phyloP scores from a whole-genome alignment of 2,797 vertebrate genomes.

The Prionace glauca region DNA sequence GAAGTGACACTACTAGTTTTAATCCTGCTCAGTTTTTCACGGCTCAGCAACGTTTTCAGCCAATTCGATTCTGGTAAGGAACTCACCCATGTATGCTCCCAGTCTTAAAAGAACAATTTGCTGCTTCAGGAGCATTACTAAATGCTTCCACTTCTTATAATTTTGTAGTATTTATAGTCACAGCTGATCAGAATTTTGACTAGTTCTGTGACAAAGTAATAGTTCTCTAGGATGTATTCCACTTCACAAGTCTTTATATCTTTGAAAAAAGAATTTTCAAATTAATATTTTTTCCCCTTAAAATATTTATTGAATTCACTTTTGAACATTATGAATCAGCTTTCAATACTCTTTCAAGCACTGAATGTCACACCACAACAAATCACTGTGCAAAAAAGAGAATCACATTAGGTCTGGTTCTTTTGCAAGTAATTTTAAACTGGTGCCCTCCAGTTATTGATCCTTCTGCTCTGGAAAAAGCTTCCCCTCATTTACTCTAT shows the following conservation, averaged over 20 bases:
- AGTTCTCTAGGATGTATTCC: background rate
- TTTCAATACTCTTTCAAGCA: background rate
- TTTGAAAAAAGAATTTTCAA: no score
- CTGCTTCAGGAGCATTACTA: background rate
- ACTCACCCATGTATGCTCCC: background rate
- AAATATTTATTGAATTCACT: background rate
- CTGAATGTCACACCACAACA: background rate
- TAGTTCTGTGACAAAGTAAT: background rate
- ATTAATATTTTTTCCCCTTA: background rate
- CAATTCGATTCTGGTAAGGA: background rate
- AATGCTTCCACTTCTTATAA: background rate
- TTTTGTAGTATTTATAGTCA: background rate
- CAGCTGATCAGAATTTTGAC: background rate
- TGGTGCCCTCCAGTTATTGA: background rate
- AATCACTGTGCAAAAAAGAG: background rate
- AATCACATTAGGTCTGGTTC: no score
- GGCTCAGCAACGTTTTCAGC: background rate
- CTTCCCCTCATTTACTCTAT: background rate
- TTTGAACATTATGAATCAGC: background rate
- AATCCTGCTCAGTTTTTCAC: background rate
- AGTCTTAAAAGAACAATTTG: background rate
- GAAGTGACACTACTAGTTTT: background rate
- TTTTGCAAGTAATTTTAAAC: background rate
- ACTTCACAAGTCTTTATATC: no score
- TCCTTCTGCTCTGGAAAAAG: background rate